Conservation (phyloP, 92 coral and sea anemone species). For the Epizoanthus rinbou region DNA sequence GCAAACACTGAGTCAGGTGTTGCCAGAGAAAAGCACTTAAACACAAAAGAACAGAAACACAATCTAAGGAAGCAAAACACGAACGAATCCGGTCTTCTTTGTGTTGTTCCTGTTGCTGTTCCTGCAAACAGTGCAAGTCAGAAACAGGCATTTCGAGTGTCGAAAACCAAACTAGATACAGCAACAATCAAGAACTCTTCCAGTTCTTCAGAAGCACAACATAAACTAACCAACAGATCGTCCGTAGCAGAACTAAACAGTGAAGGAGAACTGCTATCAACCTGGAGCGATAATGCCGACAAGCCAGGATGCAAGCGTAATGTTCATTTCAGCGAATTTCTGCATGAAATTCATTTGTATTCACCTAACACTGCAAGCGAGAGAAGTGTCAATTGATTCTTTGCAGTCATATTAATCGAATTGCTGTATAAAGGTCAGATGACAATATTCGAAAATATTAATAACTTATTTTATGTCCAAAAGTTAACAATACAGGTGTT, state of each 20-base stretch:
- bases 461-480: conserved; percentile 19
- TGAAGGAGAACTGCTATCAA: background rate
- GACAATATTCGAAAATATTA: background rate
- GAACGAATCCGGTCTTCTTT: background rate
- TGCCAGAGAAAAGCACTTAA: background rate
- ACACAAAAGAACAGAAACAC: background rate
- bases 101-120: background rate
- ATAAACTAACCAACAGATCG: background rate
- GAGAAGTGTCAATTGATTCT: background rate
- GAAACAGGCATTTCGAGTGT: conserved; percentile 9
- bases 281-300: background rate
- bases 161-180: background rate
- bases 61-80: background rate
- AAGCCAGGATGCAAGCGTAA: conserved; percentile 57
- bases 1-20: background rate
- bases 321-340: conserved; percentile 82
- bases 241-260: background rate
- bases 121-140: background rate
- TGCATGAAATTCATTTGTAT: conserved; percentile 81
- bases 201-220: background rate
- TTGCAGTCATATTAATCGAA: background rate
- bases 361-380: conserved; percentile 53
- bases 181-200: background rate
- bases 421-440: background rate
- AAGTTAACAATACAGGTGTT: background rate